phyloP scores from a whole-genome alignment of 2,113 vertebrate genomes.

The Strix uralensis region DNA sequence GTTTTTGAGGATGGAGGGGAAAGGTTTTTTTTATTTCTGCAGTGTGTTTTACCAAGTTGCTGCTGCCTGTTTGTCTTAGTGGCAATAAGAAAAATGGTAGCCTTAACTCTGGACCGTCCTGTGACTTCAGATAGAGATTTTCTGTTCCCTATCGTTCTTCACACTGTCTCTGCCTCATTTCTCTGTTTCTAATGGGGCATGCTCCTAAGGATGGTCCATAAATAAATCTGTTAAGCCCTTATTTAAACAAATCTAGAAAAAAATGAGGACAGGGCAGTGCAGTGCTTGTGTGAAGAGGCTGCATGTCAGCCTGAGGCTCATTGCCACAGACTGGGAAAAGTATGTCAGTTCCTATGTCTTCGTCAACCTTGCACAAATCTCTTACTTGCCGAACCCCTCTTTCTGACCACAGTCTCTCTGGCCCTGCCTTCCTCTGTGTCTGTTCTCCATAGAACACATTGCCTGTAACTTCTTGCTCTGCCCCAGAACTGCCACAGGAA shows the following conservation, averaged over 20 bases:
- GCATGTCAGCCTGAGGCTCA: neutral
- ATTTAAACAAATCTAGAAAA: neutral
- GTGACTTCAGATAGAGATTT: neutral
- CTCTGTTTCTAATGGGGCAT: neutral
- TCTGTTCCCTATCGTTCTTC: neutral
- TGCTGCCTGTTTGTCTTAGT: neutral
- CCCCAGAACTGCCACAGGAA: neutral
- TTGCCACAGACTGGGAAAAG: neutral
- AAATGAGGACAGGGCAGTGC: fast-evolving
- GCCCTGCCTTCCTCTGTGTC: neutral
- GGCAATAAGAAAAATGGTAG: neutral
- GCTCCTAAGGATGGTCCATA: neutral
- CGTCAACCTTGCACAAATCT: neutral
- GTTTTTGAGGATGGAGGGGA: neutral
- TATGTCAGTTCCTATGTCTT: neutral
- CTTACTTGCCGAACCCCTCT: neutral
- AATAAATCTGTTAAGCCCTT: neutral
- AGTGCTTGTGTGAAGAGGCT: fast-evolving
- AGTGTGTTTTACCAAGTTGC: neutral
- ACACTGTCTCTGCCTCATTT: neutral
- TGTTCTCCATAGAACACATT: neutral
- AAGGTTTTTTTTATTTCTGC: neutral
- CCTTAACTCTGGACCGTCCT: neutral
- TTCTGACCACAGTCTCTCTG: neutral
- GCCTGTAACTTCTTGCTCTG: neutral